Evolutionary conservation across 2,888 invertebrate genomes (phyloP), one percentile per base, ranked within the genome.

Genomic region (Sinelater perroti): DNA sequence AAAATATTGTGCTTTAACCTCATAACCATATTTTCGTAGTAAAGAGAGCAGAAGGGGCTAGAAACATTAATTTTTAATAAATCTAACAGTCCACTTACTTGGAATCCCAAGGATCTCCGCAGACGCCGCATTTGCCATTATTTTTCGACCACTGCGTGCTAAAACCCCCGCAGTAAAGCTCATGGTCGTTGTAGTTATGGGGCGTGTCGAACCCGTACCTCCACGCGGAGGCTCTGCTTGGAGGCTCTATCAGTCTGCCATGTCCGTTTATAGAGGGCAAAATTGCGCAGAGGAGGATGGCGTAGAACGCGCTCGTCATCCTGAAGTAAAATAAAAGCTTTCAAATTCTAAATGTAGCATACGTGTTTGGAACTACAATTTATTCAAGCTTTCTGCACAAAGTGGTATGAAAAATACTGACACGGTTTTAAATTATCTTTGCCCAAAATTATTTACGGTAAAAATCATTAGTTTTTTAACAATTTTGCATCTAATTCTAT

Each of bases 111-210:
- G 93, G 83, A 76, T 94, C 93, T 0, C 93, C 93, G 69, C 93
- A 93, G 36, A 92, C 85, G 1, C 94, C 94, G 71, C 94, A 94
- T 73, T 91, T 90, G 0, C 94, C 94, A 1, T 82, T 85, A 71
- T 94, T 94, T 55, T 80, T 85, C 68, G 86, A 84, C 89, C 91
- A 91, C 72, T 93, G 93, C 45, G 90, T 81, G n/a, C 88, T 83
- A 75, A 89, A 92, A 6, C 94, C 94, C 0, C 94, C 94, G 75
- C 94, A 94, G 78, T 88, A 94, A 2, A 90, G 82, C 72, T 94
- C 92, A 74, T 93, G 89, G 78, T 95, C 94, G 75, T 94, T 93
- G 79, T 93, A 94, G 77, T 95, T 90, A 70, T 89, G 90, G 1
- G 92, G 92, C 1, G 93, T 92, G 74, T 88, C 85, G 77, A 94